These are phyloP conservation scores for Nicator chloris DNA, from an alignment of 2,113 vertebrate genomes.

Conservation along the genomic window DNA sequence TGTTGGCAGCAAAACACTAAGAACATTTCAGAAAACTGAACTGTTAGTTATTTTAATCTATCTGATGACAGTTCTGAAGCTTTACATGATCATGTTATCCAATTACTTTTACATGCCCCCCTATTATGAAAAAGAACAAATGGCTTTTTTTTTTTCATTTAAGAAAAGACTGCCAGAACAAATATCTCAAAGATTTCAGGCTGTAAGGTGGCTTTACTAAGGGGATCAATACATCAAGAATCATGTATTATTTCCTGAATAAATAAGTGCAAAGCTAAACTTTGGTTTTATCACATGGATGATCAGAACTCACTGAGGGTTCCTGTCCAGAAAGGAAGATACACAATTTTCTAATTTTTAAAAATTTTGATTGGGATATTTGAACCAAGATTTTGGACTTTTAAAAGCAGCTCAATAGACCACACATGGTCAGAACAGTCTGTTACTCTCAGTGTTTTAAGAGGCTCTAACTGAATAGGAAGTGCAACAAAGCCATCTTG, in stretches of 20 bases:
- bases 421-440: background rate
- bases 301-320: background rate
- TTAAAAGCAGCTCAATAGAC: background rate
- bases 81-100: background rate
- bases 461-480: background rate
- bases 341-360: background rate
- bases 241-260: background rate
- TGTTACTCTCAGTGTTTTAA: background rate
- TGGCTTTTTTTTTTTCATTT: background rate
- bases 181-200: background rate
- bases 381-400: background rate
- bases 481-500: background rate
- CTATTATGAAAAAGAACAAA: background rate
- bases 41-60: background rate
- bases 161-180: background rate
- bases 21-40: background rate
- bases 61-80: background rate
- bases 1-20: slow-evolving; percentile 25
- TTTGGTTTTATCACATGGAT: background rate
- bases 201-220: background rate
- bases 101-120: background rate
- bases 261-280: background rate
- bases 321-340: background rate
- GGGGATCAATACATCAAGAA: background rate
- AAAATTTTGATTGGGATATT: background rate